A percentile compares a stretch with the other conserved stretches of the same genome.
Evolutionary conservation across 2,888 invertebrate genomes (phyloP).

Genomic region (Campoletis raptor): DNA sequence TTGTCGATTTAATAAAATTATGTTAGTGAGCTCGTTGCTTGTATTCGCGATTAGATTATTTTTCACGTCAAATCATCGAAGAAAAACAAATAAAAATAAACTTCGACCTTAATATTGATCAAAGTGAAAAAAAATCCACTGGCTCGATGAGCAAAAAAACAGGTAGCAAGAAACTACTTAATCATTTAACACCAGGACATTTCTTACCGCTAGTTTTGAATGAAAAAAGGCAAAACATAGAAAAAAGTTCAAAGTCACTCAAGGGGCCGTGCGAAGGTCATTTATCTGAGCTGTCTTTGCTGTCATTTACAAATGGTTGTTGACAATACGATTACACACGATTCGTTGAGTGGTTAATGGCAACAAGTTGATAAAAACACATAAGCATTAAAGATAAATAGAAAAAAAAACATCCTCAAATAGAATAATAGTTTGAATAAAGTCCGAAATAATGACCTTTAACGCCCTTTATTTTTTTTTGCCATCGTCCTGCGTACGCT

Average conservation of each 20-base stretch:
- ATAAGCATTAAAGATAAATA: neutral
- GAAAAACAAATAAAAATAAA: neutral
- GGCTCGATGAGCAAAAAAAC: neutral
- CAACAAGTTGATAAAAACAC: neutral
- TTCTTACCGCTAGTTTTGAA: constrained; percentile 31
- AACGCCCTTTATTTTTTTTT: no score
- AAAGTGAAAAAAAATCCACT: constrained; percentile 17
- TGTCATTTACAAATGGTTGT: constrained; percentile 55
- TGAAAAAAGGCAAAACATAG: neutral
- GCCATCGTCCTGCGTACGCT: no score
- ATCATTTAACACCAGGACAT: constrained; percentile 30
- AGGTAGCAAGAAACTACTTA: constrained; percentile 16
- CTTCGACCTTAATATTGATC: constrained; percentile 30
- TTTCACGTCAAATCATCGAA: neutral
- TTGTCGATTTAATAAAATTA: neutral
- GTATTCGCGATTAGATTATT: neutral
- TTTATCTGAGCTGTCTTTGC: constrained; percentile 35
- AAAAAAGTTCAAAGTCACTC: constrained; percentile 25
- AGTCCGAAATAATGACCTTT: no score
- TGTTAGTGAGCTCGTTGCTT: neutral
- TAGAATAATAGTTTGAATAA: no score
- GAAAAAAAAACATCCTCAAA: neutral
- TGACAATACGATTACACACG: constrained; percentile 50
- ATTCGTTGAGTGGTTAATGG: neutral
- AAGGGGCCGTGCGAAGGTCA: constrained; percentile 60